Evolutionary conservation across 1,140 invertebrate genomes (phyloP).

Genomic region (Drosophila pseudoobscura): DNA sequence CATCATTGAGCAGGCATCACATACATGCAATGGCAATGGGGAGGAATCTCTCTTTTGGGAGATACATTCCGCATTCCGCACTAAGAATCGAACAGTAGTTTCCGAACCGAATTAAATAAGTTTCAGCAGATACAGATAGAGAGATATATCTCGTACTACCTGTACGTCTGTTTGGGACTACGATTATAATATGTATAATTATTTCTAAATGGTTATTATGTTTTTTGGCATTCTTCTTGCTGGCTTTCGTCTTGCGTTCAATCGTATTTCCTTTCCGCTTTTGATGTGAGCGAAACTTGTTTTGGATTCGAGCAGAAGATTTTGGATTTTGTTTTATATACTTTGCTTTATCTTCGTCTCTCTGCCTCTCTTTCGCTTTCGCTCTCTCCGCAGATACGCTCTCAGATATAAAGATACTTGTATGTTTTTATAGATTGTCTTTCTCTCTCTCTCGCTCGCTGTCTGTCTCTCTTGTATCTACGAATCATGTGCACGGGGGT

Average conservation of each 20-base stretch:
- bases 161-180: too few species aligned
- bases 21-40: too few species aligned
- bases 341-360: conserved; percentile 37
- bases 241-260: conserved; percentile 5
- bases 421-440: conserved; percentile 9
- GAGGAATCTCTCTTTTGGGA: too few species aligned
- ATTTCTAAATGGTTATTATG: conserved; percentile 25
- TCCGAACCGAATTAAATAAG: too few species aligned
- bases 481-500: conserved; percentile 69
- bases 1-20: too few species aligned
- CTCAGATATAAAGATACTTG: conserved; percentile 1
- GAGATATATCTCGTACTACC: too few species aligned
- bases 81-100: too few species aligned
- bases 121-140: too few species aligned
- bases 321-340: conserved; percentile 50
- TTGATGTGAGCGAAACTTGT: conserved; percentile 52
- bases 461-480: conserved; percentile 50
- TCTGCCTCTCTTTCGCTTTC: neutral
- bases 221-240: conserved; percentile 30
- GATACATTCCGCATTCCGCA: too few species aligned
- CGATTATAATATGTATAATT: too few species aligned
- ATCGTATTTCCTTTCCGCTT: conserved; percentile 6
- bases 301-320: conserved; percentile 40
- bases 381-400: neutral
- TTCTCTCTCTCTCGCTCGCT: conserved; percentile 26